Conservation (phyloP, 1,140 invertebrate species). For the Nasonia giraulti region DNA sequence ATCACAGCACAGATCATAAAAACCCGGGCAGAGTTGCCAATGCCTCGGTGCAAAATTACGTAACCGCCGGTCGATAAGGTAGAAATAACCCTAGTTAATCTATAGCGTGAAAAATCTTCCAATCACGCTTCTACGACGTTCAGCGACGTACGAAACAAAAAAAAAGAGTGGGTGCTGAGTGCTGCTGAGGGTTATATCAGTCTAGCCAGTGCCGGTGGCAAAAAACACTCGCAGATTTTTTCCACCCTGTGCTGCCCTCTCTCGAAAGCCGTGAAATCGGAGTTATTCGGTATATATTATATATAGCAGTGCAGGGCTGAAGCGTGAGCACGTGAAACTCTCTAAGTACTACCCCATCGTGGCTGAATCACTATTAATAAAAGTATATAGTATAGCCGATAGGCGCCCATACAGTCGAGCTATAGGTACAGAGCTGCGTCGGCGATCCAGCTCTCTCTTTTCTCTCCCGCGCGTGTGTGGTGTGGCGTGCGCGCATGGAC, state of each 20-base stretch:
- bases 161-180: background rate
- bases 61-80: background rate
- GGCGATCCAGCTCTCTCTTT: background rate
- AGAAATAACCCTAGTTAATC: background rate
- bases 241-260: background rate
- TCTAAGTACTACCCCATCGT: too few relatives aligned
- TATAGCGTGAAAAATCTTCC: background rate
- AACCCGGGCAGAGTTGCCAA: too few relatives aligned
- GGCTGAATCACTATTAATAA: too few relatives aligned
- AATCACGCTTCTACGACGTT: background rate
- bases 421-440: too few relatives aligned
- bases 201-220: background rate
- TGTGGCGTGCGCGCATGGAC: background rate
- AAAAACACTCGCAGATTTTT: background rate
- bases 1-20: too few relatives aligned
- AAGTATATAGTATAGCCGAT: too few relatives aligned
- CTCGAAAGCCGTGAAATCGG: background rate
- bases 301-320: too few relatives aligned
- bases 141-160: background rate
- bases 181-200: too few relatives aligned
- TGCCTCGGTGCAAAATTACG: too few relatives aligned
- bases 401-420: too few relatives aligned
- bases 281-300: too few relatives aligned
- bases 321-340: too few relatives aligned
- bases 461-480: background rate